phyloP scores from a whole-genome alignment of 1,140 invertebrate species.

The Cherax destructor region DNA sequence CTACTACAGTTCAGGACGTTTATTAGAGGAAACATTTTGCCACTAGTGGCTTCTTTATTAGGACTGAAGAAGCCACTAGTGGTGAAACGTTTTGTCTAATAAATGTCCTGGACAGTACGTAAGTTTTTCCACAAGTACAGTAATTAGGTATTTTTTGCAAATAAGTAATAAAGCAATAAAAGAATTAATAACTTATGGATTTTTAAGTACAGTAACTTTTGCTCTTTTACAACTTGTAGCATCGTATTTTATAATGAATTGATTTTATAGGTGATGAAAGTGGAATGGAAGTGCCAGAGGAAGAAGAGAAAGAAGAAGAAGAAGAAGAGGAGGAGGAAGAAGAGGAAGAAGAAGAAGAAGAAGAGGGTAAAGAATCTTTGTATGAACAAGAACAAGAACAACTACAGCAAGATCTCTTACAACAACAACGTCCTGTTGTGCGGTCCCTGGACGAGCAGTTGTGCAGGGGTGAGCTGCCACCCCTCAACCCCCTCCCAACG shows the following conservation, averaged over 20 bases:
- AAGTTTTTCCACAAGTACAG: too few relatives aligned
- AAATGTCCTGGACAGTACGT: too few relatives aligned
- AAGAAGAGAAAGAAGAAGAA: constrained; percentile 71
- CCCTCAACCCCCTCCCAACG: constrained; percentile 55
- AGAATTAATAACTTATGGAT: too few relatives aligned
- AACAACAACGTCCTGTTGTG: constrained; percentile 47
- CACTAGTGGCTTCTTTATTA: too few relatives aligned
- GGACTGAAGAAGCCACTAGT: too few relatives aligned
- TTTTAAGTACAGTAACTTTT: too few relatives aligned
- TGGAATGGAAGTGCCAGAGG: constrained; percentile 89
- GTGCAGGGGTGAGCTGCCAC: constrained; percentile 70
- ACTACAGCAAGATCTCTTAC: constrained; percentile 38
- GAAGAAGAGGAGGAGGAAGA: constrained; percentile 56
- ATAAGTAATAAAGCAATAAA: too few relatives aligned
- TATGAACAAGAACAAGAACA: constrained; percentile 47
- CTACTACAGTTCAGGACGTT: too few relatives aligned
- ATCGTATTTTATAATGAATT: neutral
- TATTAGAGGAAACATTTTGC: too few relatives aligned
- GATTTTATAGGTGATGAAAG: constrained; percentile 87
- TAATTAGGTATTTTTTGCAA: too few relatives aligned
- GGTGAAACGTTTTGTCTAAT: too few relatives aligned
- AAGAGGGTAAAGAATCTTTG: constrained; percentile 70
- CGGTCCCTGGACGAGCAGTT: constrained; percentile 69
- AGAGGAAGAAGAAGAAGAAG: constrained; percentile 72
- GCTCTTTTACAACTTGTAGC: too few relatives aligned